A percentile compares a stretch with the other conserved stretches of the same genome.
These are phyloP conservation scores for Donacobius atricapilla DNA, from an alignment of 2,113 vertebrate genomes.

Conservation along the genomic window DNA sequence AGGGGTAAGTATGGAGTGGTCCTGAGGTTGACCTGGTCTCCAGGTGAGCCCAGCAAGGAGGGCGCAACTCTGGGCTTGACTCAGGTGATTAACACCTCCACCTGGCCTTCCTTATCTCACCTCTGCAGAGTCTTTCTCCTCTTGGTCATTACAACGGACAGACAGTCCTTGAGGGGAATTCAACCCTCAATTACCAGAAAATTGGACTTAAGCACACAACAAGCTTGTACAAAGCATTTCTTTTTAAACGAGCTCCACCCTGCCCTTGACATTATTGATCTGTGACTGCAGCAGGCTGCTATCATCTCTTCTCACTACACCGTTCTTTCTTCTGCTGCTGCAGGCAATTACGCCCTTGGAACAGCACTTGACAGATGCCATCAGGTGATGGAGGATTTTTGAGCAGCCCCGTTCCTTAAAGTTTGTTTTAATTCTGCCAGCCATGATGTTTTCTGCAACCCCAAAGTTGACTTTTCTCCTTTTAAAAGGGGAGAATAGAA, in stretches of 20 bases:
- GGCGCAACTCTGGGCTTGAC: neutral
- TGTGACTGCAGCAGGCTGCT: slow-evolving; percentile 16
- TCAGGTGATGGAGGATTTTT: neutral
- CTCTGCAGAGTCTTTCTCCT: neutral
- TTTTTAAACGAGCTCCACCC: slow-evolving; percentile 27
- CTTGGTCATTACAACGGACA: neutral
- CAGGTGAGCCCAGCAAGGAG: neutral
- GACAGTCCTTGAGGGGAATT: neutral
- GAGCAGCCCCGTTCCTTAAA: neutral
- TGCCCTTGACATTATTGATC: slow-evolving; percentile 48
- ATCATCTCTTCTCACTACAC: neutral
- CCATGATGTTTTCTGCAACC: neutral
- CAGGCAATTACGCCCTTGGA: neutral
- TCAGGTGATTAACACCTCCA: neutral
- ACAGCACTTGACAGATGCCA: neutral
- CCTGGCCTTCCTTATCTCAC: neutral
- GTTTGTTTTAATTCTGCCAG: neutral
- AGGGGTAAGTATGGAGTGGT: neutral
- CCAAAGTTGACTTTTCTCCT: neutral
- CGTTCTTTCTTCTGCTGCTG: slow-evolving; percentile 1
- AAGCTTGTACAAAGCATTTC: slow-evolving; percentile 6
- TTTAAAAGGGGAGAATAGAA: neutral
- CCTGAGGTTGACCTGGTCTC: neutral
- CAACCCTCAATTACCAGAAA: slow-evolving; percentile 19
- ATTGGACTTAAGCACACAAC: neutral